Conservation (phyloP, 2,888 invertebrate genomes). For the Oscheius sp. region DNA sequence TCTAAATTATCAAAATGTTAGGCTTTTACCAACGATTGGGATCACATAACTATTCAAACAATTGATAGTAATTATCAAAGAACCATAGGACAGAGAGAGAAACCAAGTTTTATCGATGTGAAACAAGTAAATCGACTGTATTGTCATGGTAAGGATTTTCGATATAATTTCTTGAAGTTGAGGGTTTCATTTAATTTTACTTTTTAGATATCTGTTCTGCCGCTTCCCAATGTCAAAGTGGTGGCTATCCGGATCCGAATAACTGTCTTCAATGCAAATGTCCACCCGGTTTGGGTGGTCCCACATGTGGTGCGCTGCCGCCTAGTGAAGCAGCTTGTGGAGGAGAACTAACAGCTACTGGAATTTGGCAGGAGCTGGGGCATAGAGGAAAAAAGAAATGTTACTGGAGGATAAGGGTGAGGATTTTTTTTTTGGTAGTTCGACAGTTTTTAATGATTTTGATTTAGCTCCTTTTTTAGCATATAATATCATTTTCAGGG, state of each 20-base stretch:
- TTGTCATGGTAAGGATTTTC: constrained; percentile 51
- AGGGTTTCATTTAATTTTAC: background rate
- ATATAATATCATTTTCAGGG: constrained; percentile 13
- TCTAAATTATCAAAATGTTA: constrained; percentile 12
- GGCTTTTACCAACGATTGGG: constrained; percentile 66
- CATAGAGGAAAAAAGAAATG: constrained; percentile 65
- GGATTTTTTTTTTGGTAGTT: background rate
- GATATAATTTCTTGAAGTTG: background rate
- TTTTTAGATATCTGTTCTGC: constrained; percentile 55
- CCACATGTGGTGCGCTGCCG: constrained; percentile 37
- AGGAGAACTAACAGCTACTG: constrained; percentile 56
- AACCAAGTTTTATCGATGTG: constrained; percentile 65
- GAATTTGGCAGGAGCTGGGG: constrained; percentile 64
- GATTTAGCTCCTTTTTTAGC: no score
- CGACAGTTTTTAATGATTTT: no score
- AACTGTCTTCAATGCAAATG: constrained; percentile 63
- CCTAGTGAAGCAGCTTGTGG: constrained; percentile 50
- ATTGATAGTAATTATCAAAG: constrained; percentile 55
- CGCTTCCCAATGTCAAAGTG: constrained; percentile 49
- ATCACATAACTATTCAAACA: constrained; percentile 60
- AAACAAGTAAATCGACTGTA: constrained; percentile 66
- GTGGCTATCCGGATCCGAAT: constrained; percentile 65
- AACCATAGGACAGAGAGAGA: constrained; percentile 63
- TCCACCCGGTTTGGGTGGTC: constrained; percentile 54
- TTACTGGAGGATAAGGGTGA: constrained; percentile 62